Conservation (phyloP, 2,797 vertebrate genomes). For the Rachycentron canadum region DNA sequence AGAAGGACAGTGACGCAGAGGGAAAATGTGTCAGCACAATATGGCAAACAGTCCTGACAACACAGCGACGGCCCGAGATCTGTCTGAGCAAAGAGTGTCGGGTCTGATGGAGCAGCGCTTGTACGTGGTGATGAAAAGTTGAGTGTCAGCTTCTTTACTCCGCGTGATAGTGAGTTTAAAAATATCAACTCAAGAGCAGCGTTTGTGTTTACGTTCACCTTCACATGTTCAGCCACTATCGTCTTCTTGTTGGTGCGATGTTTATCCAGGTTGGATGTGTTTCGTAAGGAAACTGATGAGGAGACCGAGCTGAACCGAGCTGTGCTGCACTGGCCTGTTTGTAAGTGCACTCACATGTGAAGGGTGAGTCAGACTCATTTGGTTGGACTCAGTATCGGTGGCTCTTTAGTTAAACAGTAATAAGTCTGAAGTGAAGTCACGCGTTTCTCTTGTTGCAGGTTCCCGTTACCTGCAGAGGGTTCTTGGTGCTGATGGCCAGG, state of each 20-base stretch:
- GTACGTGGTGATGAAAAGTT: conserved; percentile 39
- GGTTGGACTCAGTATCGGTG: not conserved
- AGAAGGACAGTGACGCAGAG: conserved; percentile 73
- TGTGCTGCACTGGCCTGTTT: conserved; percentile 23
- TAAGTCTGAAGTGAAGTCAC: not conserved
- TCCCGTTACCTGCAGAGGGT: conserved; percentile 90
- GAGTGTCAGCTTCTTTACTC: conserved; percentile 12
- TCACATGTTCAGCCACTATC: conserved; percentile 7
- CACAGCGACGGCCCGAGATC: conserved; percentile 48
- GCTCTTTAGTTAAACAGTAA: not conserved
- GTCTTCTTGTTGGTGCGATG: conserved; percentile 9
- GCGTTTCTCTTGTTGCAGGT: conserved; percentile 70
- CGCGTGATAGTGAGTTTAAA: conserved; percentile 10
- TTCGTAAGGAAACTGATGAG: conserved; percentile 22
- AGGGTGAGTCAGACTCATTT: conserved; percentile 26
- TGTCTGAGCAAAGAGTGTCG: conserved; percentile 44
- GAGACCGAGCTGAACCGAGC: not conserved
- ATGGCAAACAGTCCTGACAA: conserved; percentile 69
- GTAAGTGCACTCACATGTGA: conserved; percentile 7
- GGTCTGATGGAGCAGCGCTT: conserved; percentile 36
- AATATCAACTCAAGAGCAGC: not conserved
- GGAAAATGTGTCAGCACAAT: conserved; percentile 72
- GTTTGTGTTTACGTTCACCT: not conserved
- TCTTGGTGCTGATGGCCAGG: conserved; percentile 93
- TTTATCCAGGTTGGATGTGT: conserved; percentile 16